Evolutionary conservation across 2,113 vertebrate species (phyloP), one percentile per base, ranked within the genome.

Genomic region (Blennius ocellaris): DNA sequence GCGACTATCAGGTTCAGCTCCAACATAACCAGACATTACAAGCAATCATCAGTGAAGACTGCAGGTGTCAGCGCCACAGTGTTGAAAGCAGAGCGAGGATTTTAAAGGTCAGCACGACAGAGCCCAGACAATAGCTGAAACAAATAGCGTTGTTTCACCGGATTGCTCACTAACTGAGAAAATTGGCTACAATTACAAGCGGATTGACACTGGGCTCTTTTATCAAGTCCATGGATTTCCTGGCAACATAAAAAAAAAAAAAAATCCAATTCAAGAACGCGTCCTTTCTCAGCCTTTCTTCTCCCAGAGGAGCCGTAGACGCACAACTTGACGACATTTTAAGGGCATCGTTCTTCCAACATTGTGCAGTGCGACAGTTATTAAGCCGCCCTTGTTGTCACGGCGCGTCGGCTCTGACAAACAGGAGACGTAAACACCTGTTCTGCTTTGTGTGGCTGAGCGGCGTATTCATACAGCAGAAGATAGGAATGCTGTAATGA

Each of bases 101-200:
- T 82, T 66, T 68, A 79, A 80, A 84, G 81, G 85, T 88, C 88
- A 84, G 51, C 43, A n/a, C 44, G 81, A 73, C 64, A 62, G 64
- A 52, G 38, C 44, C 53, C 60, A 83, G 60, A 76, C 69, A 81
- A 67, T 14, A 16, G 67, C 62, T 73, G 45, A 67, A 66, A 83
- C 65, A 68, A 80, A 84, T 50, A 45, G 66, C 39, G 47, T 56
- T 60, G 70, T 74, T 78, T 76, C 80, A 50, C 36, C 54, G 56
- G 38, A 78, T 82, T 76, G 63, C 57, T 63, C 47, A 43, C 53
- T 82, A 66, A 66, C 76, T 63, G 76, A 71, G 70, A 78, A 74
- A 86, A 86, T 71, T 80, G 83, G 45, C 66, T 47, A 62, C 73
- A 84, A 81, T 86, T 87, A 84, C 69, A 69, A 65, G 60, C 8